Conservation (phyloP, 2,888 invertebrate species). For the Agrochola litura region DNA sequence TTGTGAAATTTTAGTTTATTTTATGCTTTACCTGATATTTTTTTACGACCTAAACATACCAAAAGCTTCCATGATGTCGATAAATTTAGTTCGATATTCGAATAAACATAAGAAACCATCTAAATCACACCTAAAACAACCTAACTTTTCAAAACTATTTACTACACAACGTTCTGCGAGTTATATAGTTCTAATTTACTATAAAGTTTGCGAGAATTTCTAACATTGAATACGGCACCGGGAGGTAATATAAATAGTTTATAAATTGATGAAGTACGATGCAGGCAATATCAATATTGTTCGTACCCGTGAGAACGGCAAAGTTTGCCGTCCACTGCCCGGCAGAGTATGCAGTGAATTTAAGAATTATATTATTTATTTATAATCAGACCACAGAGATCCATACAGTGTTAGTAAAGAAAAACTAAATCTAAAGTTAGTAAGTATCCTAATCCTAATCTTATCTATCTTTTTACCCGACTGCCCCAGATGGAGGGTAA, state of each 20-base stretch:
- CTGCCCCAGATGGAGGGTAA: too few species aligned
- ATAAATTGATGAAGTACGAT: slow-evolving; percentile 47
- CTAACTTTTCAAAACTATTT: not conserved
- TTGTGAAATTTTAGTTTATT: too few species aligned
- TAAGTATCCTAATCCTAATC: too few species aligned
- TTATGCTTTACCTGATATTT: too few species aligned
- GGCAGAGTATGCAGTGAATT: not conserved
- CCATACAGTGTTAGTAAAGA: too few species aligned
- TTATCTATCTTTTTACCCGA: too few species aligned
- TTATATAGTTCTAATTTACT: slow-evolving; percentile 11
- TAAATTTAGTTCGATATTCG: too few species aligned
- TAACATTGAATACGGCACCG: not conserved
- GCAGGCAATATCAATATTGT: slow-evolving; percentile 37
- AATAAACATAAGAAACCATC: not conserved
- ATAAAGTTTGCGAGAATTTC: slow-evolving; percentile 17
- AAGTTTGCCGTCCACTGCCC: slow-evolving; percentile 36
- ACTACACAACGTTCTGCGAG: not conserved
- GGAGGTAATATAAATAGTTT: slow-evolving; percentile 47
- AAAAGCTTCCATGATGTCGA: not conserved
- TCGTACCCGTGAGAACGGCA: slow-evolving; percentile 16
- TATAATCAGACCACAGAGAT: too few species aligned
- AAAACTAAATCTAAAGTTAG: too few species aligned
- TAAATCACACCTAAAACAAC: not conserved
- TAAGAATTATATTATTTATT: too few species aligned
- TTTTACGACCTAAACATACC: too few species aligned